Evolutionary conservation across 2,113 vertebrate genomes (phyloP), one percentile per base, ranked within the genome.

Genomic region (Platichthys stellatus): DNA sequence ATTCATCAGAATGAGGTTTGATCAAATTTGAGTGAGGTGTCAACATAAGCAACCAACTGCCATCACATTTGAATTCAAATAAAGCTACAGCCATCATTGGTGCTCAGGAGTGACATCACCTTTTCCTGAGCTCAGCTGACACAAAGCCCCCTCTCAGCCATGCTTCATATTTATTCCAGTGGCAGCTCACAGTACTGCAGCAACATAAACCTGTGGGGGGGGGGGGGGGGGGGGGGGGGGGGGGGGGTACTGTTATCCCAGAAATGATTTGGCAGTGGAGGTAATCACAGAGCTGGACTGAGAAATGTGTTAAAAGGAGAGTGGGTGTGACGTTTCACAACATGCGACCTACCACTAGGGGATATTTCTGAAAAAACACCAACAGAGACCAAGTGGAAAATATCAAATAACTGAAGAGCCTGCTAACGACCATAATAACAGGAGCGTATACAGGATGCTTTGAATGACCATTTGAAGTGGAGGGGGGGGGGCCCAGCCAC

Each of bases 81-180:
- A 69, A 81, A 72, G 81, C 71, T 31, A 4, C 57, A 75, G 23
- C 31, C 67, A 58, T 76, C 64, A 87, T 81, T 84, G 78, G 78
- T 69, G 49, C 67, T 58, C 31, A 40, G n/a, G 15, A 18, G 49
- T 65, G 60, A 65, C 69, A 65, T 75, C 71, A 28, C 35, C 43
- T 18, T 63, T 56, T 31, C 12, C 14, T 31, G 12, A 15, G 14
- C 20, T 31, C 12, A 58, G 23, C 12, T 24, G 21, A 3, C 17
- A 28, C 57, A 54, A 3, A 10, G 51, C 18, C 14, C 7, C 24
- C 2, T 15, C 12, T 59, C 57, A 26, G 14, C 20, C 35, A 2
- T 13, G 18, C 11, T 4, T 8, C 28, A 17, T 1, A 6, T 62
- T 62, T 21, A 0, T 6, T 10, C 9, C 59, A 35, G 28, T 35